Percentiles rank a stretch among this genome's conserved stretches.
Evolutionary conservation across 2,888 invertebrate genomes (phyloP).

Genomic region (Ectemnius continuus): DNA sequence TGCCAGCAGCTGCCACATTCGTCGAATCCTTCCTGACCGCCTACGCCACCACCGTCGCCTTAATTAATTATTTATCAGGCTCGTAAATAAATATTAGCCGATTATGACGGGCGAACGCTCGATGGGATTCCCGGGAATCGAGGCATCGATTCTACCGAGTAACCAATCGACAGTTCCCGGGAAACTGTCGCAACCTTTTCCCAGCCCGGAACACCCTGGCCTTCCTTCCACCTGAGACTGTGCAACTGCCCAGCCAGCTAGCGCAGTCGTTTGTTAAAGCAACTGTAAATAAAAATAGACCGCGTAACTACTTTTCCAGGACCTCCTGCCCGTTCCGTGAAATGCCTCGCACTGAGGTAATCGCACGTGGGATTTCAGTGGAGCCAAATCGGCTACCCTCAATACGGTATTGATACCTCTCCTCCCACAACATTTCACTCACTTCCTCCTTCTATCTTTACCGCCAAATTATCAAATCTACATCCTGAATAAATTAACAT

Average conservation of each 20-base stretch:
- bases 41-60: slow-evolving; percentile 12
- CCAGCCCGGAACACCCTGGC: slow-evolving; percentile 3
- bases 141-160: slow-evolving; percentile 47
- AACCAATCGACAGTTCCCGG: slow-evolving; percentile 47
- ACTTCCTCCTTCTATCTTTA: no score
- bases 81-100: slow-evolving; percentile 63
- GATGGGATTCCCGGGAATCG: slow-evolving; percentile 48
- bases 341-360: not conserved
- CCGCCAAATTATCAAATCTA: no score
- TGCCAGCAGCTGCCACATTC: slow-evolving; percentile 62
- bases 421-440: not conserved
- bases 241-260: no score
- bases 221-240: no score
- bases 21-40: slow-evolving; percentile 56
- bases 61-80: slow-evolving; percentile 68
- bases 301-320: slow-evolving; percentile 7
- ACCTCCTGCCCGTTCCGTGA: not conserved
- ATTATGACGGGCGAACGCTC: slow-evolving; percentile 39
- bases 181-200: slow-evolving; percentile 47
- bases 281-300: not conserved
- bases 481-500: no score
- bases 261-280: no score
- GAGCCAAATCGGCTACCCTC: not conserved
- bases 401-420: not conserved
- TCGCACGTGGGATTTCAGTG: not conserved